These are phyloP conservation scores for Chaunax sp. DNA, from an alignment of 2,797 vertebrate genomes.

Conservation along the genomic window DNA sequence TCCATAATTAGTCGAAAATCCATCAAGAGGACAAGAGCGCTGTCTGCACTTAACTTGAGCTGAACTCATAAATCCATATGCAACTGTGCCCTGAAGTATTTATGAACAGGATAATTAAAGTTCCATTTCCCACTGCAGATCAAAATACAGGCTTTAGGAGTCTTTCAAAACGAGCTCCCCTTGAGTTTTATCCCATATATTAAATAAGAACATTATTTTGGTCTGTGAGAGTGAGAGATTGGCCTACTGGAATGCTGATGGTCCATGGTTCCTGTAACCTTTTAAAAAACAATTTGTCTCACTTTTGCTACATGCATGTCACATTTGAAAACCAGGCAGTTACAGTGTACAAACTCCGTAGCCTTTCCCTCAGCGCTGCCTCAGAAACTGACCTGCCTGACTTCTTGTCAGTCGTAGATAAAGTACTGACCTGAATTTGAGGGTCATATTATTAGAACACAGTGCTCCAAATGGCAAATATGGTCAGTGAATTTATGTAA, in stretches of 20 bases:
- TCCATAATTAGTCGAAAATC: conserved; percentile 60
- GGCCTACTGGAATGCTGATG: too few species aligned
- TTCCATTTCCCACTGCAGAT: conserved; percentile 23
- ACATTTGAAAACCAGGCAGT: conserved; percentile 3
- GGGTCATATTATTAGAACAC: conserved; percentile 50
- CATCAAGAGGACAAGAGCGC: conserved; percentile 45
- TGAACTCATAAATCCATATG: conserved; percentile 42
- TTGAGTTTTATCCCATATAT: conserved; percentile 4
- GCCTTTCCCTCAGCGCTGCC: conserved; percentile 14
- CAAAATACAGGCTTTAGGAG: conserved; percentile 2
- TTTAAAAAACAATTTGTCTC: too few species aligned
- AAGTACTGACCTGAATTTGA: conserved; percentile 59
- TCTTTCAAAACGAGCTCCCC: conserved; percentile 1
- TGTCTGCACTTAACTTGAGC: conserved; percentile 41
- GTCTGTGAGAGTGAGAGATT: too few species aligned
- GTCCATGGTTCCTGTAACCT: too few species aligned
- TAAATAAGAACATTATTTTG: background rate
- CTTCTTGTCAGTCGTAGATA: conserved; percentile 38
- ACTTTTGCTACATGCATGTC: too few species aligned
- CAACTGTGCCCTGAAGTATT: conserved; percentile 31
- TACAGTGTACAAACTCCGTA: conserved; percentile 1
- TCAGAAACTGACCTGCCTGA: conserved; percentile 41
- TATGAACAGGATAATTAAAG: conserved; percentile 35
- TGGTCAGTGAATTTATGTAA: conserved; percentile 26
- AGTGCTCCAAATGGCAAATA: conserved; percentile 49